These are phyloP conservation scores for Sphenodon punctatus DNA, from an alignment of 2,797 vertebrate species.

Conservation along the genomic window DNA sequence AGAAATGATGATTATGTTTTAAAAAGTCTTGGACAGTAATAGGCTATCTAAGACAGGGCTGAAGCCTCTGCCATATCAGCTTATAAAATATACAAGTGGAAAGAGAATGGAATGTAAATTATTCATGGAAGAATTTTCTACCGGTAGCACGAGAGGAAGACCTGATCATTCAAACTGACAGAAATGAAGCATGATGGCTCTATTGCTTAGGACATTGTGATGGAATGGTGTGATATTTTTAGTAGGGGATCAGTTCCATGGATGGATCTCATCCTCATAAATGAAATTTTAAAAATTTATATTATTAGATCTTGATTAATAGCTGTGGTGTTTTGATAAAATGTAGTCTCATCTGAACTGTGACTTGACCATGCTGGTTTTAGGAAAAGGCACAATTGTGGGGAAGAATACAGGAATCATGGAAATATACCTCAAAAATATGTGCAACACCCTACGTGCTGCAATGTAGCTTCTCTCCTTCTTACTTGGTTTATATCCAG, in stretches of 20 bases:
- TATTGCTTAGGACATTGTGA: neutral
- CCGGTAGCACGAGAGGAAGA: neutral
- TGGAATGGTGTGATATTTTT: neutral
- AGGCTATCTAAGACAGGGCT: neutral
- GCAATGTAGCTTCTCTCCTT: neutral
- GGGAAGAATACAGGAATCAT: neutral
- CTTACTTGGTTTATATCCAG: too few relatives aligned
- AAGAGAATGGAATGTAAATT: constrained; percentile 39
- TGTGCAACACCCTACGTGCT: neutral
- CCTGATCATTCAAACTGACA: constrained; percentile 2
- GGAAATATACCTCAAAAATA: neutral
- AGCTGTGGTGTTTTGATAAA: neutral
- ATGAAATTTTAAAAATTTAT: neutral
- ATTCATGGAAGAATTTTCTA: constrained; percentile 41
- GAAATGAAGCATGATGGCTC: neutral
- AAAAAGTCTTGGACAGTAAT: neutral
- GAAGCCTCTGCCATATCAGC: neutral
- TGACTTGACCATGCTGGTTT: neutral
- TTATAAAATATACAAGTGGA: neutral
- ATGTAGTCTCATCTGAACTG: neutral
- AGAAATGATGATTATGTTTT: neutral
- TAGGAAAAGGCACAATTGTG: neutral
- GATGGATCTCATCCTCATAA: neutral
- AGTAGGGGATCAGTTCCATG: neutral
- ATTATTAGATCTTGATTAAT: neutral